Conservation (phyloP, 2,888 invertebrate genomes). For the Liodrosophila aerea region DNA sequence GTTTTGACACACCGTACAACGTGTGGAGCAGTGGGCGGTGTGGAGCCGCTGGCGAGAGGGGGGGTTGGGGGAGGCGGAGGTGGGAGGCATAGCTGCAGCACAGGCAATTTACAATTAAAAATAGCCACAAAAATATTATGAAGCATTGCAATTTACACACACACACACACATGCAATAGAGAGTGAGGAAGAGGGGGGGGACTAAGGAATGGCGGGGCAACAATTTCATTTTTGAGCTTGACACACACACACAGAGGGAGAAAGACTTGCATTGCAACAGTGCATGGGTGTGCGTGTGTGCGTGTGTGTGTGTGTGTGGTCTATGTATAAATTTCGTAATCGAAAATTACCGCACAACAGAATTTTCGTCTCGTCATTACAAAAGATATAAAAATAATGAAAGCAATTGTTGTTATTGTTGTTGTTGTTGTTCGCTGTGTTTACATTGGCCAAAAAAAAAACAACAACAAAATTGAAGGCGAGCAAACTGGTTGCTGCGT, state of each 20-base stretch:
- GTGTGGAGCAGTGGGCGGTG: constrained; percentile 7
- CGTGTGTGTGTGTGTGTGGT: constrained; percentile 24
- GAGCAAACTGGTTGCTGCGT: constrained; percentile 11
- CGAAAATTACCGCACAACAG: constrained; percentile 68
- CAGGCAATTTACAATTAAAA: constrained; percentile 70
- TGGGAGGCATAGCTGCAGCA: constrained; percentile 6
- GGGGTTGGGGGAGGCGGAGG: constrained; percentile 5
- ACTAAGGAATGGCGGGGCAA: neutral
- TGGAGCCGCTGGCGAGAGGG: constrained; percentile 10
- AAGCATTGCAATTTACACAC: constrained; percentile 50
- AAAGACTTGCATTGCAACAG: neutral
- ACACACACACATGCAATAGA: constrained; percentile 5
- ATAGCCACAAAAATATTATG: constrained; percentile 58
- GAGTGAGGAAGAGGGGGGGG: too few species aligned
- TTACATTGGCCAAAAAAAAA: constrained; percentile 59
- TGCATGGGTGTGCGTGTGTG: neutral
- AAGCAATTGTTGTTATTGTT: constrained; percentile 37
- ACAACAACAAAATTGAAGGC: constrained; percentile 40
- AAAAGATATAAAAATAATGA: constrained; percentile 47
- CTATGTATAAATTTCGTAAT: constrained; percentile 66
- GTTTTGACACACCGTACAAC: constrained; percentile 71
- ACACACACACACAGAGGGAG: constrained; percentile 38
- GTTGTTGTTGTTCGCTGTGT: constrained; percentile 27
- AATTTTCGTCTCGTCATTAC: constrained; percentile 67
- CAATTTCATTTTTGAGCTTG: constrained; percentile 64